Evolutionary conservation across 2,888 invertebrate genomes (phyloP).

Genomic region (Drosophila mettleri): DNA sequence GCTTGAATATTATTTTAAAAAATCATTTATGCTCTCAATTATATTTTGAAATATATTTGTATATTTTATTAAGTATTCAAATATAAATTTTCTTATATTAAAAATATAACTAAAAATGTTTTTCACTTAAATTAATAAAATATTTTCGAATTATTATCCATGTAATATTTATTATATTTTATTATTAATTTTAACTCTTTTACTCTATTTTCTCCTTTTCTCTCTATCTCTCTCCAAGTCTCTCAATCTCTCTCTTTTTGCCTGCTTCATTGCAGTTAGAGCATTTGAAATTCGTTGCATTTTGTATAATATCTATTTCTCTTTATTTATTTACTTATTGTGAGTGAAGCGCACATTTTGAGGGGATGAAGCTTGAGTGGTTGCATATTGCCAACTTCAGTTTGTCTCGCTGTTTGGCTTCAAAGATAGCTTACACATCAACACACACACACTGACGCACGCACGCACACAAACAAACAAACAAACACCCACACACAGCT

Average conservation of each 20-base stretch:
- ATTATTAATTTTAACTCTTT: too few species aligned
- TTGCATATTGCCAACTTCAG: conserved; percentile 53
- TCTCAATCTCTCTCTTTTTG: neutral
- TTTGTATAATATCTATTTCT: conserved; percentile 2
- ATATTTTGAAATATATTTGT: too few species aligned
- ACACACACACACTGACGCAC: conserved; percentile 11
- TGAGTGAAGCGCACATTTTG: conserved; percentile 61
- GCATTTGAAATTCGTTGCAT: conserved; percentile 13
- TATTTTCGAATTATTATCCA: too few species aligned
- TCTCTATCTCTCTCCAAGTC: neutral
- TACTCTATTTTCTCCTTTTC: too few species aligned
- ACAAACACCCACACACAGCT: too few species aligned
- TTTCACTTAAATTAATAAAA: too few species aligned
- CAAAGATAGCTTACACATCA: conserved; percentile 34
- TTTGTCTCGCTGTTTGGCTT: conserved; percentile 29
- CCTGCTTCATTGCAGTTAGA: neutral
- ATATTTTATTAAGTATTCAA: too few species aligned
- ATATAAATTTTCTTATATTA: too few species aligned
- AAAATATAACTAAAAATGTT: too few species aligned
- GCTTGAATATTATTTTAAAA: too few species aligned
- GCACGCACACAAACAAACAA: neutral
- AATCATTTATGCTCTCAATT: too few species aligned
- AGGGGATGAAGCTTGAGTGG: conserved; percentile 58
- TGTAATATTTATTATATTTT: too few species aligned
- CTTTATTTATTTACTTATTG: conserved; percentile 68